Percentiles rank a stretch among this genome's conserved stretches.
Conservation (phyloP, 2,113 vertebrate species). For the Helogale parvula region DNA sequence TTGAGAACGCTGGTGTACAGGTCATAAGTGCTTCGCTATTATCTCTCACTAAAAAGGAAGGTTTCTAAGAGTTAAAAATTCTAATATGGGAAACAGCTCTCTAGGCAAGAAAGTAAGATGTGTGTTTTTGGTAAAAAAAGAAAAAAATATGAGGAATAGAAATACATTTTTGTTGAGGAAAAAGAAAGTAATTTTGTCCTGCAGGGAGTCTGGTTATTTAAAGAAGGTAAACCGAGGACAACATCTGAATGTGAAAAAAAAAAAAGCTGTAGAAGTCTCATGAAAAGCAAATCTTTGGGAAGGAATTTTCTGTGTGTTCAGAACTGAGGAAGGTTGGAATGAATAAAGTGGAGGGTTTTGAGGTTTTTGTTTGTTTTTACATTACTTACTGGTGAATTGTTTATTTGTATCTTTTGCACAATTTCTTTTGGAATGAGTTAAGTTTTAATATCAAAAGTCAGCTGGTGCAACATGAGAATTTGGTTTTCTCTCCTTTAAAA, state of each 20-base stretch:
- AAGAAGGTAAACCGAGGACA: neutral
- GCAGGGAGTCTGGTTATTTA: neutral
- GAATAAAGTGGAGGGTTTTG: neutral
- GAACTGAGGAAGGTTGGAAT: neutral
- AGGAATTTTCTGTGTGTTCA: neutral
- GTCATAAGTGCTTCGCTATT: neutral
- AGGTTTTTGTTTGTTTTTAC: neutral
- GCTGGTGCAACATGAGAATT: neutral
- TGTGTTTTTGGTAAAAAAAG: neutral
- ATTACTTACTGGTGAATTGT: neutral
- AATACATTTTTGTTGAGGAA: neutral
- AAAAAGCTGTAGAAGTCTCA: neutral
- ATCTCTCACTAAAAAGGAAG: neutral
- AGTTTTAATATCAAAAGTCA: neutral
- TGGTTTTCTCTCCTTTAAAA: neutral
- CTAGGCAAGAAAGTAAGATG: neutral
- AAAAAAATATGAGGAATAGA: neutral
- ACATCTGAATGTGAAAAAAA: neutral
- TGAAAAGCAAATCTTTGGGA: neutral
- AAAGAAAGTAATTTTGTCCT: neutral
- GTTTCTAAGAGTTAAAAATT: neutral
- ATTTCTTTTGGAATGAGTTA: neutral
- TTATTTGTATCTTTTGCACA: neutral
- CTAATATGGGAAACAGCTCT: neutral
- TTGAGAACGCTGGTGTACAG: neutral